Conservation (phyloP, 2,888 invertebrate species). For the Matsumyia berberina region DNA sequence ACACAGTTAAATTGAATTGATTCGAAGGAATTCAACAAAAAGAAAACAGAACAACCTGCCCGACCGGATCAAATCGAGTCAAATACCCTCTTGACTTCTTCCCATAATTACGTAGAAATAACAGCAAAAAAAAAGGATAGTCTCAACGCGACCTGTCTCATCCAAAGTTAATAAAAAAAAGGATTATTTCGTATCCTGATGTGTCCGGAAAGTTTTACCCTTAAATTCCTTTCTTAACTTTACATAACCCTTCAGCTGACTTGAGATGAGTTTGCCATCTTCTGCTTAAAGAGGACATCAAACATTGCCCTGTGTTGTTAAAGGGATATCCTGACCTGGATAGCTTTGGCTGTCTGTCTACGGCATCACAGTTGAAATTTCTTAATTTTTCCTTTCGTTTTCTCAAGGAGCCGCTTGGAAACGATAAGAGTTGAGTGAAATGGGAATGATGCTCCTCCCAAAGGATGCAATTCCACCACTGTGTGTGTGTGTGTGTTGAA, state of each 20-base stretch:
- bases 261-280: constrained; percentile 1
- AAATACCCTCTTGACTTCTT: constrained; percentile 12
- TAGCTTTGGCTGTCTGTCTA: not conserved
- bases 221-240: constrained; percentile 9
- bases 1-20: constrained; percentile 25
- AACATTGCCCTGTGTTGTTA: not conserved
- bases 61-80: constrained; percentile 2
- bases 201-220: not conserved
- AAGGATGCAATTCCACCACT: constrained; percentile 9
- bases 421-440: not conserved
- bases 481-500: not conserved
- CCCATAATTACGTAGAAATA: constrained; percentile 11
- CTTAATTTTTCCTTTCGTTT: not conserved
- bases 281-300: not conserved
- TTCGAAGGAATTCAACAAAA: constrained; percentile 30
- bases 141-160: constrained; percentile 7
- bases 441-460: not conserved
- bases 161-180: constrained; percentile 22
- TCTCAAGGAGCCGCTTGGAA: not conserved
- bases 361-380: not conserved
- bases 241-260: not conserved
- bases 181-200: constrained; percentile 24
- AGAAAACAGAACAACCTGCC: not conserved
- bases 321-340: not conserved
- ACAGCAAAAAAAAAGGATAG: not conserved